Evolutionary conservation across 2,888 invertebrate species (phyloP), one percentile per base, ranked within the genome.

Genomic region (Scotopteryx bipunctaria): DNA sequence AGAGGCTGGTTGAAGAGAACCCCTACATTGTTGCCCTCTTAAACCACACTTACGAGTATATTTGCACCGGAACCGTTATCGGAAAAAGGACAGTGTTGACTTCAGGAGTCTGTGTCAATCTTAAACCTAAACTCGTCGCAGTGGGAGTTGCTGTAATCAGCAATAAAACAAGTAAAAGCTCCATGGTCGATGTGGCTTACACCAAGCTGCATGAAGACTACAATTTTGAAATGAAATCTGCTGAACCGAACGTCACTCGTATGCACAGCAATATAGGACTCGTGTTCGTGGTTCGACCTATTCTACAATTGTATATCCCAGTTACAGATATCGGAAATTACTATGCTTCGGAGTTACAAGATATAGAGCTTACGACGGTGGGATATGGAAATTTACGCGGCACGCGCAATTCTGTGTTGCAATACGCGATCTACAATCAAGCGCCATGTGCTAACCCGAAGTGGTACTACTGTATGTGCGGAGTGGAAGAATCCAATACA

Each of bases 391-490:
- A 58, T 43, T 41, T 76, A 5, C 52, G 37, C 15, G 46, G 61
- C 1, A 45, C 65, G 5, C 57, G 67, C 27, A 33, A 54, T 13
- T 43, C 71, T 8, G 70, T 64, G 8, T 57, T 86, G 45, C 83
- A 83, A 55, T 57, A 65, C 35, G 79, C 81, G 55, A 44, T 33
- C 2, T 87, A 81, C 54, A 60, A 66, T 16, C 78, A 82, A 51
- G 65, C 66, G 1, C 69, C 81, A 0, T 87, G 87, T 58, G 55
- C 61, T 13, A 81, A 82, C 57, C 78, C 83, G 0, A 78, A 75
- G 54, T 86, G 84, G 84, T 79, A 78, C 56, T 83, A 86, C 54
- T 83, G 81, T 55, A 60, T 85, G 11, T 86, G 86, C 50, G 86
- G 85, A 17, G 59, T 68, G 13, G 81, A 86, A 63, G 59, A 67